Evolutionary conservation across 2,888 invertebrate species (phyloP), one percentile per base, ranked within the genome.

Genomic region (Andricus curvator): DNA sequence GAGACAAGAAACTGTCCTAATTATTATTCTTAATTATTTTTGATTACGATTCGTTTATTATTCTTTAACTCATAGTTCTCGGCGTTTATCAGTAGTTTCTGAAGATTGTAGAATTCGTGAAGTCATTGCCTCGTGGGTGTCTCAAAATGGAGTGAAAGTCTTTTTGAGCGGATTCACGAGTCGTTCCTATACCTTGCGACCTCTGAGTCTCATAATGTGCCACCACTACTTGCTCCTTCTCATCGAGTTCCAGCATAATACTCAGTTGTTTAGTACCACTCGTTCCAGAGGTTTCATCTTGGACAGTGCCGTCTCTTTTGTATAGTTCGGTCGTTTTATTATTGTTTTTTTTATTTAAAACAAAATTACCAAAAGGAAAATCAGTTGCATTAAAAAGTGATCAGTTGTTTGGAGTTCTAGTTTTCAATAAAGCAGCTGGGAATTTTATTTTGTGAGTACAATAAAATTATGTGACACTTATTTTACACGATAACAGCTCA

Each of bases 191-290:
- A 86, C 86, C 83, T 87, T 85, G 80, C 87, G 84, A 86, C 80
- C 80, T 80, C 41, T 84, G 77, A 80, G 77, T 82, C 66, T 78
- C 82, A 80, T 79, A 78, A 70, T 80, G 81, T 80, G 81, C 79
- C 82, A 68, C 81, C 79, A 78, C 81, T 80, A 65, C 78, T 64
- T 41, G 64, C 64, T 77, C 82, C 78, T 86, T 86, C 87, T 87
- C 85, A 83, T 85, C 85, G 86, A 85, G 85, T 83, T 89, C 87
- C 86, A 85, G 86, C 85, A 81, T 87, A 88, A 90, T 87, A 88
- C 86, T 88, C 88, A 85, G 88, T 89, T 90, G 89, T 90, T 89
- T 90, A 89, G 90, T 90, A 87, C 86, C 87, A 84, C 84, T 89
- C 88, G 87, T 85, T 86, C 82, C 41, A 62, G 84, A 86, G 85